These are phyloP conservation scores for Morpho achilles DNA, from an alignment of 2,888 invertebrate genomes.

Conservation along the genomic window DNA sequence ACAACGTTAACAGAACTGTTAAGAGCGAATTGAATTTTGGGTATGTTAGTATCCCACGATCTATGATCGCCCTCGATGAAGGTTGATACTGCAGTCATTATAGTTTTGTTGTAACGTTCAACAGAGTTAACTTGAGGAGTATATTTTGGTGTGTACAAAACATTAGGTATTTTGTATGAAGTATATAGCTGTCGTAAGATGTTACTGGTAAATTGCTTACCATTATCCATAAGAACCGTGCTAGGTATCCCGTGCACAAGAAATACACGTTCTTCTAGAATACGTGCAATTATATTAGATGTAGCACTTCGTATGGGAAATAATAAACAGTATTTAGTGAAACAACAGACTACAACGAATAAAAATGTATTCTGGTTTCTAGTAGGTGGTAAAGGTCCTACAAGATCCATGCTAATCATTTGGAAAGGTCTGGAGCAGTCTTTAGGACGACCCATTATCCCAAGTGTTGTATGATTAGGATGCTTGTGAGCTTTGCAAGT, in stretches of 20 bases:
- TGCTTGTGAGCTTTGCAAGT: constrained; percentile 21
- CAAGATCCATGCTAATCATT: constrained; percentile 19
- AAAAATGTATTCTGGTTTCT: constrained; percentile 16
- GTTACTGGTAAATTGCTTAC: constrained; percentile 23
- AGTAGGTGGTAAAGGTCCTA: constrained; percentile 24
- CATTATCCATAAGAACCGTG: constrained; percentile 11
- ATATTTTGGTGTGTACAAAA: too few relatives aligned
- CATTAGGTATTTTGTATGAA: constrained; percentile 25
- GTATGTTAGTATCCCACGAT: constrained; percentile 28
- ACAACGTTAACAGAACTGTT: constrained; percentile 31
- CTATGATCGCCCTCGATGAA: constrained; percentile 30
- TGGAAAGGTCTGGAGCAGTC: constrained; percentile 25
- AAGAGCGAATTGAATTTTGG: constrained; percentile 30
- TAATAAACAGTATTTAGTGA: constrained; percentile 19
- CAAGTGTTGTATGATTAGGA: constrained; percentile 15
- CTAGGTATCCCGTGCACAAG: constrained; percentile 19
- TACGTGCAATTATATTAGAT: neutral
- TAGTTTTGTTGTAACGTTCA: constrained; percentile 28
- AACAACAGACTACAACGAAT: constrained; percentile 23
- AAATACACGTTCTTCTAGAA: constrained; percentile 1
- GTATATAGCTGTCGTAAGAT: constrained; percentile 12
- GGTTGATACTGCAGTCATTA: constrained; percentile 23
- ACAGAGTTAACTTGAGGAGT: constrained; percentile 22
- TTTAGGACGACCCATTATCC: constrained; percentile 27
- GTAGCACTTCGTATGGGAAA: constrained; percentile 22